Base-by-base conservation (phyloP, 2,113 vertebrate genomes). In the Nettapus auritus region DNA sequence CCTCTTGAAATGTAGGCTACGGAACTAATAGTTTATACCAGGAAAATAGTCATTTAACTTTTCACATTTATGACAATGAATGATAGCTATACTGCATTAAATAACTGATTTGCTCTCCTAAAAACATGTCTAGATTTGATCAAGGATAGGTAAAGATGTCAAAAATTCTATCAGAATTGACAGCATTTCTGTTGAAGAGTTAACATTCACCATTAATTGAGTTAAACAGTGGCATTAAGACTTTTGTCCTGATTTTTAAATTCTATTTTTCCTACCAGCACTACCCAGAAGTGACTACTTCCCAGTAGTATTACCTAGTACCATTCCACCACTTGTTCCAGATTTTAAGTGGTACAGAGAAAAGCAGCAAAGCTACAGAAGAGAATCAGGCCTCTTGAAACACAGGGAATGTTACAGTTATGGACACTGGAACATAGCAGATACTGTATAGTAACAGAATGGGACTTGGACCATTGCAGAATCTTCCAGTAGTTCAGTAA, bases 361-460 rank as follows among this genome's bases (percentile, higher is more conserved):
- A 50, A 86, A 80, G 23, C 16, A 55, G 42, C 26, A 50, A 86
- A 80, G 23, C 16, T 46, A 33, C 2, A 2, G 21, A 13, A 95
- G 89, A 94, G 48, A 94, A 56, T 59, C 52, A 40, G 25, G 40
- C 36, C 28, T 52, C 12, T 0, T 56, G 38, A 85, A 57, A 53
- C 4, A 8, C 2, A 8, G 6, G 8, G 7, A 52, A 50, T 18
- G 6, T 63, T 42, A 33, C 11, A 66, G 31, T 55, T 87, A 71
- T 82, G 95, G 96, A 97, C 64, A 76, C 50, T 97, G 97, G 77
- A 98, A 86, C 96, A 96, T 97, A 82, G 96, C 97, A 82, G 94
- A 98, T 40, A 96, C 76, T 62, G 92, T 95, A n/a, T 95, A 98
- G 94, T 98, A 98, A 96, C 97, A 98, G 69, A 98, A 98, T 44